Base-by-base conservation (phyloP, 2,113 vertebrate species). In the Microtus pennsylvanicus region DNA sequence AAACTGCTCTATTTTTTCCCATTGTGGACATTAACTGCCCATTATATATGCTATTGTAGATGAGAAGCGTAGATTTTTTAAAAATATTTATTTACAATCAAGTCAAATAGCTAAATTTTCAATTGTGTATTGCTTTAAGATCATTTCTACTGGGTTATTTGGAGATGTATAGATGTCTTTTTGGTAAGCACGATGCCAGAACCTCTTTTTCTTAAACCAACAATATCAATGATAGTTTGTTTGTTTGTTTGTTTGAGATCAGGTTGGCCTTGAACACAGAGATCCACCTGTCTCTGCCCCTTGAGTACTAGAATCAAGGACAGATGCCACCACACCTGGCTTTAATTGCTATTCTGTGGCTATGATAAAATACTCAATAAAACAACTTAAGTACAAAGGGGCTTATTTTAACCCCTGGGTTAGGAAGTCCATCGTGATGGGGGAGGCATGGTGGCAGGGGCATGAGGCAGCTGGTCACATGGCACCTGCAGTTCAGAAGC, bases 101-200 rank as follows among this genome's bases (percentile, higher is more conserved):
- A 38, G 45, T 63, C 76, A 35, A 6, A 28, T 22, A 45, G 89
- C 75, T 35, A 35, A 85, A 6, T 30, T 17, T 50, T 80, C 72
- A 11, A 8, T 22, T 70, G 52, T 50, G 26, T 38, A 19, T 61
- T 42, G 50, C 47, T 13, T 42, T 61, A 28, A 8, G 5, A 35
- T 28, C 12, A 2, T 52, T 67, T 58, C 63, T 28, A 42, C 5
- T 9, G 35, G 13, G 28, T 69, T 80, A 35, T 42, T 85, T 58
- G 17, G 52, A 42, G 28, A 83, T 89, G 24, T 11, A 2, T n/a
- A 35, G 17, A 4, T 0, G n/a, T 16, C 1, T 70, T 70, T 19
- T 35, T 28, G 80, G 61, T 28, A 30, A 52, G 7, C 7, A 1
- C 0, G 24, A 26, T 3, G 7, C 35, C 14, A 5, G 3, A 22